A percentile compares a stretch with the other conserved stretches of the same genome.
These are phyloP conservation scores for Limnephilus rhombicus DNA, from an alignment of 2,888 invertebrate genomes.

Conservation along the genomic window DNA sequence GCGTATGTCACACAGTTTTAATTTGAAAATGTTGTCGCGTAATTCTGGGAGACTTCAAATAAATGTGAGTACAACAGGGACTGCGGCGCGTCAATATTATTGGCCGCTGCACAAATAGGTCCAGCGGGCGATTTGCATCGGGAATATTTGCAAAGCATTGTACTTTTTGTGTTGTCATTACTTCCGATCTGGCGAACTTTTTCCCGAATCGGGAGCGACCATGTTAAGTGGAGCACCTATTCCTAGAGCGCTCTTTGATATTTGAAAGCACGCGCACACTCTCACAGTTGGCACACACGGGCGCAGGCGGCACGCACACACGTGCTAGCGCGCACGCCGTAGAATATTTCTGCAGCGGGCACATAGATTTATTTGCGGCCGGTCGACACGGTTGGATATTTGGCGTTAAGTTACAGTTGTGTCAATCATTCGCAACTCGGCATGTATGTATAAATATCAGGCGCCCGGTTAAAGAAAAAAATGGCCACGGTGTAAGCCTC, in stretches of 20 bases:
- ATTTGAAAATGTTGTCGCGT: not conserved
- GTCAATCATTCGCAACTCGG: conserved; percentile 62
- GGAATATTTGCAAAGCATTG: not conserved
- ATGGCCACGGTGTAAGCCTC: conserved; percentile 31
- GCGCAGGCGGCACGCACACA: conserved; percentile 46
- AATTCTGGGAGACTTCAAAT: not conserved
- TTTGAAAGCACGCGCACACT: conserved; percentile 45
- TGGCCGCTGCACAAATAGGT: not conserved
- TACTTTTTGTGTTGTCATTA: not conserved
- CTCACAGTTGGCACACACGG: conserved; percentile 18
- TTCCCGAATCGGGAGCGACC: conserved; percentile 55
- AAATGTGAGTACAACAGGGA: not conserved
- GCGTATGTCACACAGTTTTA: no score
- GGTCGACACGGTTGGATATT: conserved; percentile 61
- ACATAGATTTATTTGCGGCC: conserved; percentile 61
- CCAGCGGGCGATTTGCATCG: not conserved
- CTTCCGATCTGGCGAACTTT: conserved; percentile 26
- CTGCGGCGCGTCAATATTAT: not conserved
- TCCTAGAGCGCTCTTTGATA: conserved; percentile 59
- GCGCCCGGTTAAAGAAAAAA: conserved; percentile 32
- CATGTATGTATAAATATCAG: conserved; percentile 31
- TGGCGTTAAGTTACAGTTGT: conserved; percentile 64
- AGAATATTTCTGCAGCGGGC: conserved; percentile 58
- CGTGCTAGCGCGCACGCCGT: conserved; percentile 39
- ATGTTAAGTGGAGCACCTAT: conserved; percentile 57